Evolutionary conservation across 35 echinoderm and acorn worm genomes (phyloP).

Genomic region (Hemicentrotus pulcherrimus): DNA sequence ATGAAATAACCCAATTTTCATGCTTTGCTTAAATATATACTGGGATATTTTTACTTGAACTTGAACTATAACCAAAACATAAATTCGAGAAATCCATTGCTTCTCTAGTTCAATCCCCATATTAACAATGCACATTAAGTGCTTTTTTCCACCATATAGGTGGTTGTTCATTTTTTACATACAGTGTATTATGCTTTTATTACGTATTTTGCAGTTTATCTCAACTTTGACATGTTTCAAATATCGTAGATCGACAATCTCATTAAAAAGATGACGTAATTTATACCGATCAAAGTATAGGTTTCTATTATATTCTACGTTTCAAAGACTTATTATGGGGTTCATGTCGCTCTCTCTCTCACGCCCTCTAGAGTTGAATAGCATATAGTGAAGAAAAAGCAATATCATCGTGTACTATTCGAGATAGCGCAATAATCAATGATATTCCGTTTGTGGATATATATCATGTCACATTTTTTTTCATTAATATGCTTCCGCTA

Average conservation of each 20-base stretch:
- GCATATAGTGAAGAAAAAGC: background rate
- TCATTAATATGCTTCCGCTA: background rate
- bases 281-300: too few species aligned
- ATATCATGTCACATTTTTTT: background rate
- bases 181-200: background rate
- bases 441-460: background rate
- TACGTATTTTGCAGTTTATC: background rate
- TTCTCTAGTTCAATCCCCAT: too few species aligned
- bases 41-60: too few species aligned
- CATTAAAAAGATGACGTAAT: too few species aligned
- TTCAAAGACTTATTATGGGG: background rate
- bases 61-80: too few species aligned
- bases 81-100: too few species aligned
- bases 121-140: too few species aligned
- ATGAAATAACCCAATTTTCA: too few species aligned
- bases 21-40: too few species aligned
- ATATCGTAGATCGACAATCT: background rate
- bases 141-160: too few species aligned
- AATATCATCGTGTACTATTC: background rate
- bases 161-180: background rate
- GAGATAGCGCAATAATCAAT: background rate
- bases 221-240: background rate
- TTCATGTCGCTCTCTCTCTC: background rate
- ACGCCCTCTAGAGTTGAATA: background rate
- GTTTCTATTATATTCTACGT: too few species aligned